A percentile compares a stretch with the other conserved stretches of the same genome.
Conservation (phyloP, 2,113 vertebrate species). For the Xenopus tropicalis region UCB_Xtro_10.0 CM004451.2:31856501-31857000, state of each 20-base stretch:
- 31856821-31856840: too few species aligned
- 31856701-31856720: slow-evolving; percentile 89
- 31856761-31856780: not conserved
- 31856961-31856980: slow-evolving; percentile 75
- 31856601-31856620: too few species aligned
- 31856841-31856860: too few species aligned
- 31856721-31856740: slow-evolving; percentile 91
- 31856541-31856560: too few species aligned
- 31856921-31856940: slow-evolving; percentile 83
- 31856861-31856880: too few species aligned
- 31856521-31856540: too few species aligned
- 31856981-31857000: slow-evolving; percentile 88
- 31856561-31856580: too few species aligned
- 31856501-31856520: too few species aligned
- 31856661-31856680: slow-evolving; percentile 69
- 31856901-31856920: slow-evolving; percentile 85
- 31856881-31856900: slow-evolving; percentile 74
- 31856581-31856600: too few species aligned
- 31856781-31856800: too few species aligned
- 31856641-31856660: slow-evolving; percentile 78
- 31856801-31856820: too few species aligned
- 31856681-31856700: slow-evolving; percentile 61
- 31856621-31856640: too few species aligned
- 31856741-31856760: slow-evolving; percentile 60
- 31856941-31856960: slow-evolving; percentile 89